Evolutionary conservation across 2,888 invertebrate genomes (phyloP).

Genomic region (Diaperis boleti): DNA sequence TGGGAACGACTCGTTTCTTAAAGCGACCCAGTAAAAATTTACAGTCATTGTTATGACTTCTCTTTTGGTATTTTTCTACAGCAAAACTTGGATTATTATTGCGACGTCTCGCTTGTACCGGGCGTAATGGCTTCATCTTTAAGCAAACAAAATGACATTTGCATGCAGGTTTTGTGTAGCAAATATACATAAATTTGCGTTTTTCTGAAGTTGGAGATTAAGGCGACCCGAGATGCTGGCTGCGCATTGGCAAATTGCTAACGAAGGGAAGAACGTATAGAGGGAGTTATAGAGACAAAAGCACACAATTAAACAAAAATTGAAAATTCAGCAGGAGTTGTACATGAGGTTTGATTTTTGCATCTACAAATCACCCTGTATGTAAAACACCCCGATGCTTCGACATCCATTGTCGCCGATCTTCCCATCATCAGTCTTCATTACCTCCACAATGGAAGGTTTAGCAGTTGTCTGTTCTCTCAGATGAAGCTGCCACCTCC

Average conservation of each 20-base stretch:
- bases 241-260: no score
- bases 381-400: constrained; percentile 15
- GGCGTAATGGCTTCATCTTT: constrained; percentile 47
- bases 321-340: no score
- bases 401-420: constrained; percentile 9
- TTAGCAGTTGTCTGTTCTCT: constrained; percentile 59
- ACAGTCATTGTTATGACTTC: constrained; percentile 40
- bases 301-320: no score
- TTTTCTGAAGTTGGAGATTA: constrained; percentile 13
- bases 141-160: constrained; percentile 44
- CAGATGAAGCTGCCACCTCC: constrained; percentile 57
- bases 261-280: no score
- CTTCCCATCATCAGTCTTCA: constrained; percentile 63
- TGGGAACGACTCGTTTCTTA: constrained; percentile 27
- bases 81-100: constrained; percentile 39
- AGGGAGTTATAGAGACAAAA: no score
- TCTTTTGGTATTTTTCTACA: constrained; percentile 37
- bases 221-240: constrained; percentile 3
- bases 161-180: constrained; percentile 39
- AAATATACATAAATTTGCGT: constrained; percentile 22
- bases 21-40: constrained; percentile 38
- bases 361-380: no score
- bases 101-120: constrained; percentile 35
- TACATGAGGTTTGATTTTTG: no score
- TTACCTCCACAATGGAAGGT: constrained; percentile 62